These are phyloP conservation scores for Phenganax stokvisi DNA, from an alignment of 92 coral and sea anemone genomes.

Conservation along the genomic window DNA sequence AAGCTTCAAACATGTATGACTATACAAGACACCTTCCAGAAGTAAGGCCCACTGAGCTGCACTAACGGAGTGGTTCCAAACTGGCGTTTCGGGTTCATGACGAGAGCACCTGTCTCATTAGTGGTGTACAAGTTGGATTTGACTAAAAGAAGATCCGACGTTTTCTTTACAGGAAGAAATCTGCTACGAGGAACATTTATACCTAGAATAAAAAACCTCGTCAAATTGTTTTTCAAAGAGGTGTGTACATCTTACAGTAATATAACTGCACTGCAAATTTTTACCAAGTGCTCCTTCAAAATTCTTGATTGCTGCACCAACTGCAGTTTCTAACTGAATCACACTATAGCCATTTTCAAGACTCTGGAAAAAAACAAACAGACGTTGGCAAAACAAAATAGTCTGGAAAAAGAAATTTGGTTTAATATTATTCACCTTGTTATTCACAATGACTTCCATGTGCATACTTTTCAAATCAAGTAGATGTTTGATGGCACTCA, in stretches of 20 bases:
- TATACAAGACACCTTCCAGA: conserved; percentile 59
- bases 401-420: too few relatives aligned
- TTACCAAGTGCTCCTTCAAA: conserved; percentile 83
- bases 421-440: conserved; percentile 52
- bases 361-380: conserved; percentile 47
- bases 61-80: conserved; percentile 86
- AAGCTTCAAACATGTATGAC: not conserved
- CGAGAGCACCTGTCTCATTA: conserved; percentile 66
- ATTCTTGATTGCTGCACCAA: conserved; percentile 97
- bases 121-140: conserved; percentile 86
- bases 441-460: conserved; percentile 93
- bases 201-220: conserved; percentile 44
- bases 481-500: conserved; percentile 64
- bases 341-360: conserved; percentile 83
- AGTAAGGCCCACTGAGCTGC: conserved; percentile 76
- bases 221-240: not conserved
- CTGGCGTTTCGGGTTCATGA: conserved; percentile 76
- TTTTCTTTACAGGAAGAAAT: conserved; percentile 92
- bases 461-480: conserved; percentile 60
- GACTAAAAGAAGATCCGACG: conserved; percentile 80
- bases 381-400: not conserved
- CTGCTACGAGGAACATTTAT: conserved; percentile 97
- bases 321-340: conserved; percentile 96
- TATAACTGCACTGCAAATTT: not conserved
- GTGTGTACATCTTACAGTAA: not conserved